Evolutionary conservation across 2,888 invertebrate species (phyloP).

Genomic region (Andrena hattorfiana): DNA sequence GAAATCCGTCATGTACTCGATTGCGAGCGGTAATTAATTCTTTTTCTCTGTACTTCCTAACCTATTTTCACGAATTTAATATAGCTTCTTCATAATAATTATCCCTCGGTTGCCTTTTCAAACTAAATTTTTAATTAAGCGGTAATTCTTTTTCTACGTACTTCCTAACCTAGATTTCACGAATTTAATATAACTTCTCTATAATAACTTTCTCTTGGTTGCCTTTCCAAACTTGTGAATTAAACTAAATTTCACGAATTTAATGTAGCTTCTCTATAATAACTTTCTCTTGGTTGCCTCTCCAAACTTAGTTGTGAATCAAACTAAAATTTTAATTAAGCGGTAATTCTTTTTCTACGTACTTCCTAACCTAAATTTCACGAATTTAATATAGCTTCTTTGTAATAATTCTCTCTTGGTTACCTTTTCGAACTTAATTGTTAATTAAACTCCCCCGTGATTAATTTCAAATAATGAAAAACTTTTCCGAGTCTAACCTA

Average conservation of each 20-base stretch:
- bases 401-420: background rate
- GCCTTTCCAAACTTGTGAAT: too few species aligned
- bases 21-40: slow-evolving; percentile 86
- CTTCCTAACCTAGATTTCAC: background rate
- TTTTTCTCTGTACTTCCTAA: background rate
- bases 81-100: background rate
- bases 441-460: too few species aligned
- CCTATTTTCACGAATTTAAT: background rate
- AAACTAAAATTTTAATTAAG: background rate
- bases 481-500: too few species aligned
- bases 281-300: background rate
- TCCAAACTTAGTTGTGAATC: too few species aligned
- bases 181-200: background rate
- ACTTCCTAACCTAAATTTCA: background rate
- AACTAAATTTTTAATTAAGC: too few species aligned
- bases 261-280: background rate
- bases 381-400: background rate
- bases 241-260: background rate
- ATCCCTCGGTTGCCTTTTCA: background rate
- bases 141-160: too few species aligned
- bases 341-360: background rate
- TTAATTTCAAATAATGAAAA: too few species aligned
- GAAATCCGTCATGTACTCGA: slow-evolving; percentile 84
- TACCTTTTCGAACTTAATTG: too few species aligned
- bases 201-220: background rate